Percentiles rank a stretch among this genome's conserved stretches.
Evolutionary conservation across 2,888 invertebrate species (phyloP).

Genomic region (Salticus scenicus): DNA sequence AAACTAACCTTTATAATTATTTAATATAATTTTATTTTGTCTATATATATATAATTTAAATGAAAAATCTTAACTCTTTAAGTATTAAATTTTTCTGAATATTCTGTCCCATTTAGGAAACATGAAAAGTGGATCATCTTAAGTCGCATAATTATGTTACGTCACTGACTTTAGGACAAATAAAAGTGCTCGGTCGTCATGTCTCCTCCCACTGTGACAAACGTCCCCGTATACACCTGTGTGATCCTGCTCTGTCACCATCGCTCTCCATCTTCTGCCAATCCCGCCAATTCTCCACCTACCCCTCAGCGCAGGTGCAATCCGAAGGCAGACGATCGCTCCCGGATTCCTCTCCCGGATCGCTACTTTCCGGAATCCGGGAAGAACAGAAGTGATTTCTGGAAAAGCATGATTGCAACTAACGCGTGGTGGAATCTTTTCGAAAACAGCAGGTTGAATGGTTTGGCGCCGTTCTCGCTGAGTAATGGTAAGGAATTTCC

Average conservation of each 20-base stretch:
- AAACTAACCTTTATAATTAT: no score
- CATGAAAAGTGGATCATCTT: no score
- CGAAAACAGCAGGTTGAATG: constrained; percentile 21
- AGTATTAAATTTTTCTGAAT: no score
- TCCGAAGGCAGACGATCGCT: constrained; percentile 17
- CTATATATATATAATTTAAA: no score
- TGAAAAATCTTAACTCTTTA: no score
- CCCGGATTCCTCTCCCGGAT: constrained; percentile 39
- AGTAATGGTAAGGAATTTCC: constrained; percentile 28
- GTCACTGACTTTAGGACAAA: neutral
- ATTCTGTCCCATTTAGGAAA: no score
- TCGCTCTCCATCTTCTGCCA: constrained; percentile 19
- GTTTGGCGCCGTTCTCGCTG: constrained; percentile 5
- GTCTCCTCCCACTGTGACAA: constrained; percentile 9
- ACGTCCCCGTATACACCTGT: constrained; percentile 2
- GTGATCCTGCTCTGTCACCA: neutral
- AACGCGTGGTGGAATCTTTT: constrained; percentile 39
- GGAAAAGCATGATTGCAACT: constrained; percentile 42
- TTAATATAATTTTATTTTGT: no score
- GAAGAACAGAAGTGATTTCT: constrained; percentile 23
- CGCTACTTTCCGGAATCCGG: constrained; percentile 17
- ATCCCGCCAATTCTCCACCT: constrained; percentile 25
- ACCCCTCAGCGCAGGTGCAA: constrained; percentile 47
- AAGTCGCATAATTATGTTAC: no score
- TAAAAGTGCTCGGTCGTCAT: neutral